These are phyloP conservation scores for Hippocampus guttulatus DNA, from an alignment of 2,113 vertebrate genomes.

Conservation along the genomic window DNA sequence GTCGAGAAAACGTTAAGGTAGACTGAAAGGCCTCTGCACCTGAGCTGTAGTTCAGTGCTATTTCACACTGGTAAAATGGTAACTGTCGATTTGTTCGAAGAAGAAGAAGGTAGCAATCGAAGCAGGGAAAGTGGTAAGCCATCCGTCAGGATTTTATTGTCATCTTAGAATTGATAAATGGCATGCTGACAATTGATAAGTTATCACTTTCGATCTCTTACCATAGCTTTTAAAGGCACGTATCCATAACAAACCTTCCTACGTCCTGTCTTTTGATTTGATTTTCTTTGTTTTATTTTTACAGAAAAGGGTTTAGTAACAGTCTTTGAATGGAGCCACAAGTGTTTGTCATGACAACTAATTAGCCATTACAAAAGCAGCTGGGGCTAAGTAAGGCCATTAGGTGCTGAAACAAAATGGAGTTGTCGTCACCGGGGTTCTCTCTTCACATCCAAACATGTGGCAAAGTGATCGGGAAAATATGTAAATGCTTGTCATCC, in stretches of 20 bases:
- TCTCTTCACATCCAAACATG: constrained; percentile 7
- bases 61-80: background rate
- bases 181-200: background rate
- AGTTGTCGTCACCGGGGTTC: constrained; percentile 3
- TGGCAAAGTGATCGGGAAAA: background rate
- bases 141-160: background rate
- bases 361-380: constrained; percentile 64
- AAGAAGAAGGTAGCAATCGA: background rate
- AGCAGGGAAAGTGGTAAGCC: background rate
- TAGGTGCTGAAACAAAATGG: constrained; percentile 52
- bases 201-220: constrained; percentile 8
- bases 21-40: too few relatives aligned
- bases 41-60: too few relatives aligned
- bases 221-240: constrained; percentile 4
- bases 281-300: constrained; percentile 12
- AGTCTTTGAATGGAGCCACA: constrained; percentile 38
- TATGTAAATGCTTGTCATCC: background rate
- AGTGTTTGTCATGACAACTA: constrained; percentile 73
- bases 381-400: constrained; percentile 60
- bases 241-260: constrained; percentile 16
- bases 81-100: background rate
- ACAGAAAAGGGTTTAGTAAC: constrained; percentile 20
- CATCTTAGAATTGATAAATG: background rate
- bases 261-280: constrained; percentile 15
- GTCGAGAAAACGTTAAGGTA: too few relatives aligned